phyloP scores from a whole-genome alignment of 1,140 invertebrate species.

The Spodoptera litura region DNA sequence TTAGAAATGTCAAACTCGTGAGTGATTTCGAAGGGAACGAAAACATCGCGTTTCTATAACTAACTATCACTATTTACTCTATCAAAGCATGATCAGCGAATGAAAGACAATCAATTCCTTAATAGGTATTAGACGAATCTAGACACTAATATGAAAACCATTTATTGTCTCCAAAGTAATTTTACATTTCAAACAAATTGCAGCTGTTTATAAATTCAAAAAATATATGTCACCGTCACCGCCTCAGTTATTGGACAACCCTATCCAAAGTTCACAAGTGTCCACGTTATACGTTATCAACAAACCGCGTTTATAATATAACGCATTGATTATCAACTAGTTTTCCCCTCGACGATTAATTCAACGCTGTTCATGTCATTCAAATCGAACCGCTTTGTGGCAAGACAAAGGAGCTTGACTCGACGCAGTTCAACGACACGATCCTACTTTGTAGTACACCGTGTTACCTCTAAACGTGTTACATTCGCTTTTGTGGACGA shows the following conservation, averaged over 20 bases:
- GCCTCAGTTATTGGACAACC: slow-evolving; percentile 31
- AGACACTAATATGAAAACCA: too few species aligned
- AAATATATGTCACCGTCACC: too few species aligned
- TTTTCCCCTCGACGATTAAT: slow-evolving; percentile 54
- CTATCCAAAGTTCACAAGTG: slow-evolving; percentile 58
- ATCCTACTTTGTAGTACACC: slow-evolving; percentile 3
- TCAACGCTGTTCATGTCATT: slow-evolving; percentile 58
- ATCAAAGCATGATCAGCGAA: not conserved
- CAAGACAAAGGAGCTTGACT: slow-evolving; percentile 52
- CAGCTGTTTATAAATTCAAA: too few species aligned
- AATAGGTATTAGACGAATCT: too few species aligned
- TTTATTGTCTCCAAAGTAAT: too few species aligned
- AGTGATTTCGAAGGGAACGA: slow-evolving; percentile 9
- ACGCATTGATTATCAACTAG: slow-evolving; percentile 67
- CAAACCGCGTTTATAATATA: slow-evolving; percentile 60
- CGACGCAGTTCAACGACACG: slow-evolving; percentile 47
- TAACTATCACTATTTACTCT: not conserved
- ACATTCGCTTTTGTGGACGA: not conserved
- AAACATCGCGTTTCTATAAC: not conserved
- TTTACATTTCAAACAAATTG: too few species aligned
- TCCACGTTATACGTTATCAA: slow-evolving; percentile 59
- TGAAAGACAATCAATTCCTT: too few species aligned
- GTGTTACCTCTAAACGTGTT: not conserved
- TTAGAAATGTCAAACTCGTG: slow-evolving; percentile 27
- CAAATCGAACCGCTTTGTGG: slow-evolving; percentile 49